Base-by-base conservation (phyloP, 2,797 vertebrate genomes). In the Mormyrops attenuatus region DNA sequence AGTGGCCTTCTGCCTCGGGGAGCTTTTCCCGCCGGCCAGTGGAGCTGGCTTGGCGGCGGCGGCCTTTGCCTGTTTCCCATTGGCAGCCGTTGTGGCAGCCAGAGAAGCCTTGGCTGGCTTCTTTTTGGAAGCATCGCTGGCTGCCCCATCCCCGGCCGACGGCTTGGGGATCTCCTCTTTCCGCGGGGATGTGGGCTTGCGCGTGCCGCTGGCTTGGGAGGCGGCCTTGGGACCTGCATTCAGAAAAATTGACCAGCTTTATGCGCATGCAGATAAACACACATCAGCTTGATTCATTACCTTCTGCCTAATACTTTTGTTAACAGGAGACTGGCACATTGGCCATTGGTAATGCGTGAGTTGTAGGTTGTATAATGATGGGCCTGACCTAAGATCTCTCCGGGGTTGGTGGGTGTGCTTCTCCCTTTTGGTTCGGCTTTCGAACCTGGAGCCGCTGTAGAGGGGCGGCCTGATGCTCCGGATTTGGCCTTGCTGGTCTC, bases 121-220 rank as follows among this genome's bases (percentile, higher is more conserved):
- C 95, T 96, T 98, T 93, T 96, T 97, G 86, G 95, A 89, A 89
- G 91, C 90, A 88, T 96, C 95, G 8, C 53, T 80, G 90, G 90
- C 89, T 92, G 95, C 85, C 95, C 96, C 95, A 91, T 94, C 92
- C 49, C 90, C 1, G 77, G 13, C 80, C 41, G 93, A 91, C 50
- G 91, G 90, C 92, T 94, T 96, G 15, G 88, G 52, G 85, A 90
- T 90, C 41, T 96, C 96, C 92, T 98, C 97, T 41, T 96, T 98
- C 93, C 95, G 97, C 87, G 97, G 96, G 93, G 97, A 97, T 20
- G 93, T 95, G 49, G 95, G 95, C 94, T 97, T 99, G 92, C 95
- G 90, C 88, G 94, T 92, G 91, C 90, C 96, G 63, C 90, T 3
- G 20, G 95, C 91, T 3, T 63, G 57, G 22, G 95, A 93, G 66